phyloP scores from a whole-genome alignment of 1,140 invertebrate genomes.

The Trinorchestia longiramus region DNA sequence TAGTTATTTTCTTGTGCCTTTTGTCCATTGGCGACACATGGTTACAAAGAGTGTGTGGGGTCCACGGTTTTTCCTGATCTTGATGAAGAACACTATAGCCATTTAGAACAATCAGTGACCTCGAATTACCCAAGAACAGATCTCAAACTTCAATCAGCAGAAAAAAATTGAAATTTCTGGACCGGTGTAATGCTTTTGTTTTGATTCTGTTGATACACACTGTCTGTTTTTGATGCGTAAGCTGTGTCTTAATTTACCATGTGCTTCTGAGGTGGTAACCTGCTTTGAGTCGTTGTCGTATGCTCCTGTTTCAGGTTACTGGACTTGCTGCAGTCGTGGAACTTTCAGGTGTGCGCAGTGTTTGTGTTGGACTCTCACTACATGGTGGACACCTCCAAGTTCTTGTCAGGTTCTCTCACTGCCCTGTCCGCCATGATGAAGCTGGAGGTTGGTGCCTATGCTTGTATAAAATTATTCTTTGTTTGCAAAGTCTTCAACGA shows the following conservation, averaged over 20 bases:
- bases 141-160: no score
- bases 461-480: not conserved
- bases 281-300: conserved; percentile 35
- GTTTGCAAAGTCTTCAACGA: not conserved
- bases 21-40: no score
- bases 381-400: conserved; percentile 95
- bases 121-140: no score
- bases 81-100: no score
- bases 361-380: conserved; percentile 97
- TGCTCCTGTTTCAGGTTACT: conserved; percentile 59
- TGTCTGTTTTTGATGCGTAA: not conserved
- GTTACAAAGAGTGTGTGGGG: no score
- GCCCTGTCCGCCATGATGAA: conserved; percentile 97
- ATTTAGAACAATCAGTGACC: no score
- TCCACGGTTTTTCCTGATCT: no score
- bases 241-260: not conserved
- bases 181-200: no score
- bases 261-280: not conserved
- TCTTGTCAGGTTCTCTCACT: conserved; percentile 93
- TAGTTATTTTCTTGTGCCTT: no score
- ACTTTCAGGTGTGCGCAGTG: conserved; percentile 91
- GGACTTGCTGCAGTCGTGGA: conserved; percentile 77
- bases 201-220: no score
- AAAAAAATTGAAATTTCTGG: no score
- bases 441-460: conserved; percentile 76